Percentiles rank a stretch among this genome's conserved stretches.
Conservation (phyloP, 2,888 invertebrate genomes). For the Scrobipalpa costella region DNA sequence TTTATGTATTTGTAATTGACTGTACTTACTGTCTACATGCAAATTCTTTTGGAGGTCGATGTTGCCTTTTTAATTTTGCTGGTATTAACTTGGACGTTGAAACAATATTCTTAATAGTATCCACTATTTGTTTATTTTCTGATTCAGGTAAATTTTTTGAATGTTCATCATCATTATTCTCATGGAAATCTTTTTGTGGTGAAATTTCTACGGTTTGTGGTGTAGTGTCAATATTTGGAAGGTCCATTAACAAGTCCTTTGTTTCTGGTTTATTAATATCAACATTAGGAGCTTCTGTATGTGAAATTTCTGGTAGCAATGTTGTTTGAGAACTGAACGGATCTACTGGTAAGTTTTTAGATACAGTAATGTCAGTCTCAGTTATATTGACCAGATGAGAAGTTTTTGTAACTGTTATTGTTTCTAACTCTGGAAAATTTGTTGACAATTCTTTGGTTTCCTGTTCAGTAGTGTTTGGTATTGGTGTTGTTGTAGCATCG, state of each 20-base stretch:
- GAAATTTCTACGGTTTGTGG: not conserved
- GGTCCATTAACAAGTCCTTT: slow-evolving; percentile 42
- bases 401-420: not conserved
- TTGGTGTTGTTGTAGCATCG: not conserved
- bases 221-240: slow-evolving; percentile 35
- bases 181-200: not conserved
- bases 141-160: slow-evolving; percentile 42
- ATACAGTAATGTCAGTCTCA: not conserved
- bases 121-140: slow-evolving; percentile 39
- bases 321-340: not conserved
- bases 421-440: slow-evolving; percentile 37
- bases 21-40: slow-evolving; percentile 68
- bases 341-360: not conserved
- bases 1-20: not conserved
- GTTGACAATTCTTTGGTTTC: slow-evolving; percentile 41
- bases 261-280: slow-evolving; percentile 23
- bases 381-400: not conserved
- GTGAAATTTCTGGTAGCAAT: not conserved
- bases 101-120: slow-evolving; percentile 52
- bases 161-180: not conserved
- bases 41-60: slow-evolving; percentile 59
- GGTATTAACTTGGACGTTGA: slow-evolving; percentile 53
- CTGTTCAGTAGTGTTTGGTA: not conserved
- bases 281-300: not conserved
- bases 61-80: slow-evolving; percentile 61